Evolutionary conservation across 2,797 vertebrate genomes (phyloP).

Genomic region (Hylomyscus alleni): DNA sequence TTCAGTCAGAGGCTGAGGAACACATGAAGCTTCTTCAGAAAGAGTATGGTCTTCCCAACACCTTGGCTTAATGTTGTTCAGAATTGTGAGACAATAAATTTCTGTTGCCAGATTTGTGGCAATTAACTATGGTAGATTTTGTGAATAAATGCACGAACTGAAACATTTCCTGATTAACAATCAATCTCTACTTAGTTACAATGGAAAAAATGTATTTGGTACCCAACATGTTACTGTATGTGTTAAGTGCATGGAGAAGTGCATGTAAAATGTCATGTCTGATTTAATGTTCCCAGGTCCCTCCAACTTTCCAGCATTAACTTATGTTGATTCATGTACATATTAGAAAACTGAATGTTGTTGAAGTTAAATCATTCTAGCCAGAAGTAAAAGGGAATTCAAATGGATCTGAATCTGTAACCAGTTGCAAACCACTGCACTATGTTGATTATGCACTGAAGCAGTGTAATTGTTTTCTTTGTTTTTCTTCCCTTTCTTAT

Average conservation of each 20-base stretch:
- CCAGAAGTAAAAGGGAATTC: background rate
- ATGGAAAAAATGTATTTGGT: background rate
- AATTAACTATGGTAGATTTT: background rate
- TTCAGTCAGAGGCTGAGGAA: background rate
- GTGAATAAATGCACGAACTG: background rate
- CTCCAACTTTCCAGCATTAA: background rate
- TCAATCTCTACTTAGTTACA: background rate
- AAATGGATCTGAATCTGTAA: background rate
- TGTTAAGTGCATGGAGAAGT: background rate
- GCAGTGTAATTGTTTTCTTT: background rate
- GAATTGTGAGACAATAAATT: background rate
- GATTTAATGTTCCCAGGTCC: background rate
- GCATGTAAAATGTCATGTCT: background rate
- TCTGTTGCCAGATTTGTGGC: background rate
- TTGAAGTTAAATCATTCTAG: background rate
- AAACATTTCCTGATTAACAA: background rate
- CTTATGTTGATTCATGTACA: background rate
- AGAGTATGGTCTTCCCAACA: background rate
- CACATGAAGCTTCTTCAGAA: background rate
- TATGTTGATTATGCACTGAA: background rate
- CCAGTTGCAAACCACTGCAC: background rate
- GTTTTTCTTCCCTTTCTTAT: background rate
- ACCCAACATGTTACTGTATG: background rate
- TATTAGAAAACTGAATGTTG: slow-evolving; percentile 5
- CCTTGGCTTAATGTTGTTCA: background rate